Base-by-base conservation (phyloP, 2,888 invertebrate species). In the Drosophila longiperda region DNA sequence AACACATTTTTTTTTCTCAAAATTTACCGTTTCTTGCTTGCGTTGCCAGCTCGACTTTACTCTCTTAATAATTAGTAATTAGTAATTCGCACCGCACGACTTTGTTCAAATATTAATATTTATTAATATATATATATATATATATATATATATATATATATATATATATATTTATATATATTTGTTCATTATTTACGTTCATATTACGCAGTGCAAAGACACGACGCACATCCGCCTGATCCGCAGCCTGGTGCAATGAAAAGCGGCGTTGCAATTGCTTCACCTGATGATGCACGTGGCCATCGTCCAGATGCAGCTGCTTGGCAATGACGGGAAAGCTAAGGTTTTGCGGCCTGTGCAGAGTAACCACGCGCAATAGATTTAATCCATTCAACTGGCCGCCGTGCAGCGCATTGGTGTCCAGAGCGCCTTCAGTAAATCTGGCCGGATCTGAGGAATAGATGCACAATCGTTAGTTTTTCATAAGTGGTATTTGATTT, bases 281-380 rank as follows among this genome's bases (percentile, higher is more conserved):
- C 34, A 89, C 59, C 5, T 78, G 75, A 6, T 80, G 85, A 0
- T 38, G 49, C 3, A 93, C 73, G 7, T 81, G 76, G 0, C 82
- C 82, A 12, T 66, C 71, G n/a, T 64, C 29, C 1, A 94, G 91
- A 52, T 90, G 77, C 12, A 94, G 67, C 68, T 94, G 91, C 0
- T 81, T 82, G 55, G 94, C 91, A 1, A 81, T 62, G 1, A 95
- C 68, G 23, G 83, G 75, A 11, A 89, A 80, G 0, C 88, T 85
- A 23, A 95, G 92, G 38, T 87, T 87, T 88, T 95, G 94, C 12
- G 93, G 83, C 0, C 92, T 93, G 64, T 93, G 87, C 32, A 94
- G 78, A 0, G 94, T 94, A 38, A 95, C 91, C 6, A 95, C 63
- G 9, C 87, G 81, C 0, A 92, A 90, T 74, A 94, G 91, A 72